Conservation (phyloP, 30 jellyfish, hydroid and myxozoan species). For the Haliclystus octoradiatus region DNA sequence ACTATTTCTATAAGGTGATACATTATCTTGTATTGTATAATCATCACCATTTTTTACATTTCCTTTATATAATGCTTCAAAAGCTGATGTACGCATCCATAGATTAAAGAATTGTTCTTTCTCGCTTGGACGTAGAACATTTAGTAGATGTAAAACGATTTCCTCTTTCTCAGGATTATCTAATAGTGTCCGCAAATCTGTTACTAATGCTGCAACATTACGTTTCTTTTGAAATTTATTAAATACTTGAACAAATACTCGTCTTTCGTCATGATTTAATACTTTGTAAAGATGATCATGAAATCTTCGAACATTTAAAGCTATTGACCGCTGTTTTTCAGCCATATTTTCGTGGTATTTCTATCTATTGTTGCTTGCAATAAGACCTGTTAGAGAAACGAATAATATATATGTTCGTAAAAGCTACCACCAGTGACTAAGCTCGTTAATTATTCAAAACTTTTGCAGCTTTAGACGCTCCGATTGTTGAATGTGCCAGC, state of each 20-base stretch:
- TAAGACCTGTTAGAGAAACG: too few relatives aligned
- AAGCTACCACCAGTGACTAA: too few relatives aligned
- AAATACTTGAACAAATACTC: conserved; percentile 14
- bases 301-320: conserved; percentile 25
- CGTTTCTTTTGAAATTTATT: conserved; percentile 31
- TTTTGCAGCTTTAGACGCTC: too few relatives aligned
- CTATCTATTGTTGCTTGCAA: too few relatives aligned
- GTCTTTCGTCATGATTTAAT: conserved; percentile 25
- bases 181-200: conserved; percentile 29
- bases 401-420: too few relatives aligned
- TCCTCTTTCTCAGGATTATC: conserved; percentile 44
- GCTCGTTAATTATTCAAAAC: too few relatives aligned
- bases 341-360: too few relatives aligned
- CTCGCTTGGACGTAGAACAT: conserved; percentile 30
- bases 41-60: too few relatives aligned
- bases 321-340: conserved; percentile 17
- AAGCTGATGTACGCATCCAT: conserved; percentile 55
- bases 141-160: conserved; percentile 38
- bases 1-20: too few relatives aligned
- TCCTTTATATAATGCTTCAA: conserved; percentile 15
- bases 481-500: too few relatives aligned
- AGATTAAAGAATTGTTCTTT: conserved; percentile 41
- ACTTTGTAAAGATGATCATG: conserved; percentile 33
- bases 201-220: conserved; percentile 25
- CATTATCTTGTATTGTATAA: too few relatives aligned